Conservation (phyloP, 2,888 invertebrate genomes). For the Agrotis ipsilon region DNA sequence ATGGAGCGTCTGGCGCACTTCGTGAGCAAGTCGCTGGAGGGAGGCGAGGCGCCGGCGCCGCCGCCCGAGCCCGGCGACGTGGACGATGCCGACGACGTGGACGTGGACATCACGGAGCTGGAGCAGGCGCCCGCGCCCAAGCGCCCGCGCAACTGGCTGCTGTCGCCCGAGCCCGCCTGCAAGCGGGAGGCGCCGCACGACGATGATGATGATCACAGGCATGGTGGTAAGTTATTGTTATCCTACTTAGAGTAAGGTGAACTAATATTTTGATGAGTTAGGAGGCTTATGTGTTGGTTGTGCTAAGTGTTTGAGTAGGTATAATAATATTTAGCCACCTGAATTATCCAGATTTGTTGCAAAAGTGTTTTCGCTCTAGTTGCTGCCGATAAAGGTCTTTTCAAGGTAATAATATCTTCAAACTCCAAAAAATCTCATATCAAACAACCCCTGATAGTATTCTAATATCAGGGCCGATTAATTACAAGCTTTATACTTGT, state of each 20-base stretch:
- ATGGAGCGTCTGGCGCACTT: slow-evolving; percentile 98
- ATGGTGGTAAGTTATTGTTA: slow-evolving; percentile 74
- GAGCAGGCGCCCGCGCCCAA: slow-evolving; percentile 85
- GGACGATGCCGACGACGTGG: slow-evolving; percentile 83
- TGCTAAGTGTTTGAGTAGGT: background rate
- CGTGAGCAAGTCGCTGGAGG: slow-evolving; percentile 96
- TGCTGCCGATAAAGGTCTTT: too few relatives aligned
- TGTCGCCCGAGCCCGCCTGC: slow-evolving; percentile 85
- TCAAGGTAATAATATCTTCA: too few relatives aligned
- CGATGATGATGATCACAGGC: slow-evolving; percentile 86
- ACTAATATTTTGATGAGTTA: background rate
- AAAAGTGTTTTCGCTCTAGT: background rate
- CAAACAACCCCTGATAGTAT: too few relatives aligned
- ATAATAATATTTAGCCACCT: background rate
- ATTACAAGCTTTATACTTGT: too few relatives aligned
- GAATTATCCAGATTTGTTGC: background rate
- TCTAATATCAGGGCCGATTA: too few relatives aligned
- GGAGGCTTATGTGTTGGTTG: too few relatives aligned
- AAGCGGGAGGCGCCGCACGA: slow-evolving; percentile 80
- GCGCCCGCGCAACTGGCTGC: slow-evolving; percentile 87
- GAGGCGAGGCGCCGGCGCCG: slow-evolving; percentile 88
- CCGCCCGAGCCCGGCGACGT: slow-evolving; percentile 88
- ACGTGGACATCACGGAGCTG: slow-evolving; percentile 88
- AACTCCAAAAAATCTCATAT: too few relatives aligned
- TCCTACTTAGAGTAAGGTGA: background rate